Conservation (phyloP, 2,888 invertebrate genomes). For the Tridacna crocea region DNA sequence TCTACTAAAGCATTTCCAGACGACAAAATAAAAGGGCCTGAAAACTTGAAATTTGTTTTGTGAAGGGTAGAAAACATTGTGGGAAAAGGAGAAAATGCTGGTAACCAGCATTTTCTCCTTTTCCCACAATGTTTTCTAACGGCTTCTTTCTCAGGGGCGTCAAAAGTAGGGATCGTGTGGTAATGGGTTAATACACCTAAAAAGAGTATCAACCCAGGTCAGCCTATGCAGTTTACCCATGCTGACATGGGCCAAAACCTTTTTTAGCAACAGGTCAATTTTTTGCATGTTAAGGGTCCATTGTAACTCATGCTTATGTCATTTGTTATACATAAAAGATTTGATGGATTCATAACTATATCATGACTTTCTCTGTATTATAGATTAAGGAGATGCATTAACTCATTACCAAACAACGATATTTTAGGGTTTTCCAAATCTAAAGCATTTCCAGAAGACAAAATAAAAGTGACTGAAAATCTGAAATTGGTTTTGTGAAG, state of each 20-base stretch:
- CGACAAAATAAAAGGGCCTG: no score
- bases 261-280: no score
- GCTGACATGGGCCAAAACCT: no score
- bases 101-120: slow-evolving; percentile 1
- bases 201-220: no score
- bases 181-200: no score
- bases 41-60: no score
- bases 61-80: not conserved
- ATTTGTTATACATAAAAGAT: not conserved
- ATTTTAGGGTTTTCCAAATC: not conserved
- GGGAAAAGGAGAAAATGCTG: slow-evolving; percentile 3
- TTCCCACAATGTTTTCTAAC: not conserved
- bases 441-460: no score
- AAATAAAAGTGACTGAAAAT: no score
- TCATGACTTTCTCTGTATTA: not conserved
- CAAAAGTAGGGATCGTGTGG: not conserved
- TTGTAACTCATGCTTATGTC: no score
- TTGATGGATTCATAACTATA: not conserved
- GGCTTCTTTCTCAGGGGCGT: not conserved
- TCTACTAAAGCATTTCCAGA: no score
- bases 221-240: no score
- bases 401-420: not conserved
- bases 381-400: not conserved
- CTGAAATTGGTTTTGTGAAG: no score
- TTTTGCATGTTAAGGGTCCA: not conserved